These are phyloP conservation scores for Charanyca ferruginea DNA, from an alignment of 2,888 invertebrate genomes.

Conservation along the genomic window DNA sequence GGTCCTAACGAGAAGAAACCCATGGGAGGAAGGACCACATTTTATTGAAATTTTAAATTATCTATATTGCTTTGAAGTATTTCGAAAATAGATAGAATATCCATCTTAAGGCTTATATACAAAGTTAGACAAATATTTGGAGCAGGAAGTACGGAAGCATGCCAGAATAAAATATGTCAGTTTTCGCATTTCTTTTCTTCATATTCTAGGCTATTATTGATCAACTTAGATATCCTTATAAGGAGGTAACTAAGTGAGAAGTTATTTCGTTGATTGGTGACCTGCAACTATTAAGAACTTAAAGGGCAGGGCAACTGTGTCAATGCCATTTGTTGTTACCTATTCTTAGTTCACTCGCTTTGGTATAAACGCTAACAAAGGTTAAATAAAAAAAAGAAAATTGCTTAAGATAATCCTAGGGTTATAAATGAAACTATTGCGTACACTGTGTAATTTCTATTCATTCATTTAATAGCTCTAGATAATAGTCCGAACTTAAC, in stretches of 20 bases:
- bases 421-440: conserved; percentile 40
- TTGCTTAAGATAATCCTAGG: conserved; percentile 35
- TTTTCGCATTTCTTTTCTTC: not conserved
- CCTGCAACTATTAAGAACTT: conserved; percentile 45
- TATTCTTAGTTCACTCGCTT: conserved; percentile 41
- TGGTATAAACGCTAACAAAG: conserved; percentile 50
- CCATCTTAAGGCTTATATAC: not conserved
- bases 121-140: no score
- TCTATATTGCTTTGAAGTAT: no score
- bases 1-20: no score
- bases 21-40: no score
- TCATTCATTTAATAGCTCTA: conserved; percentile 46
- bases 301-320: conserved; percentile 60
- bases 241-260: conserved; percentile 17
- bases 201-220: conserved; percentile 12
- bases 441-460: conserved; percentile 34
- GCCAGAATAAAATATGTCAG: not conserved
- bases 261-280: conserved; percentile 50
- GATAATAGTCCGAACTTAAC: conserved; percentile 50
- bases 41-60: no score
- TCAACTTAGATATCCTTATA: conserved; percentile 1
- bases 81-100: no score
- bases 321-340: conserved; percentile 56
- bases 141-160: not conserved
- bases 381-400: conserved; percentile 53